Conservation (phyloP, 1,140 invertebrate species). For the Augochlora pura region DNA sequence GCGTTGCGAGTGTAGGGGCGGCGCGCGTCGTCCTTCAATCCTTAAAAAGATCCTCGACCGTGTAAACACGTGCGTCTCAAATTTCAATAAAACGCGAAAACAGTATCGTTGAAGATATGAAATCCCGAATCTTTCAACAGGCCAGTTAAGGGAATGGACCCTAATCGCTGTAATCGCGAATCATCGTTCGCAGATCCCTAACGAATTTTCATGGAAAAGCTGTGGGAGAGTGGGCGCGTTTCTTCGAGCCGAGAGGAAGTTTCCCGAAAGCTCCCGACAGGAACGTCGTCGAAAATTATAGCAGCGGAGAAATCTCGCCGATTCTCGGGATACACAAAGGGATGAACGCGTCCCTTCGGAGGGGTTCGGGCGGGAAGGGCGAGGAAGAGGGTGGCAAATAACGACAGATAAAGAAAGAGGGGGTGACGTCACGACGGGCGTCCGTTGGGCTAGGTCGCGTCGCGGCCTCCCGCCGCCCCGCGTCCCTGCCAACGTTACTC, state of each 20-base stretch:
- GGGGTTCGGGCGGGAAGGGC: slow-evolving; percentile 20
- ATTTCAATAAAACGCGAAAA: too few species aligned
- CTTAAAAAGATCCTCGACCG: too few species aligned
- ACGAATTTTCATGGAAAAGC: too few species aligned
- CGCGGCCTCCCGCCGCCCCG: slow-evolving; percentile 28
- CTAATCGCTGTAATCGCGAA: too few species aligned
- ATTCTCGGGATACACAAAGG: background rate
- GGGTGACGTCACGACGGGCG: slow-evolving; percentile 67
- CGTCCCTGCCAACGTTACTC: slow-evolving; percentile 12
- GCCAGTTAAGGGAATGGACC: too few species aligned
- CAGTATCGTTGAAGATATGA: too few species aligned
- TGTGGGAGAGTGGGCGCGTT: too few species aligned
- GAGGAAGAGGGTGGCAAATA: slow-evolving; percentile 38
- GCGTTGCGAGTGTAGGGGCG: too few species aligned
- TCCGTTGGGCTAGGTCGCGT: slow-evolving; percentile 74
- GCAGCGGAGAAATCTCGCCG: background rate
- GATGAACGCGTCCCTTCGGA: slow-evolving; percentile 16
- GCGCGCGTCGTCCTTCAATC: too few species aligned
- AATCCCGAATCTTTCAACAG: too few species aligned
- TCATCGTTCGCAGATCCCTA: background rate
- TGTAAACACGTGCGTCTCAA: too few species aligned
- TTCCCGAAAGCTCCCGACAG: background rate
- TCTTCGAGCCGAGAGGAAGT: background rate
- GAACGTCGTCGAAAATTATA: too few species aligned
- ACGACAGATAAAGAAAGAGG: slow-evolving; percentile 49